These are phyloP conservation scores for Chloropsis cyanopogon DNA, from an alignment of 2,113 vertebrate species.

Conservation along the genomic window DNA sequence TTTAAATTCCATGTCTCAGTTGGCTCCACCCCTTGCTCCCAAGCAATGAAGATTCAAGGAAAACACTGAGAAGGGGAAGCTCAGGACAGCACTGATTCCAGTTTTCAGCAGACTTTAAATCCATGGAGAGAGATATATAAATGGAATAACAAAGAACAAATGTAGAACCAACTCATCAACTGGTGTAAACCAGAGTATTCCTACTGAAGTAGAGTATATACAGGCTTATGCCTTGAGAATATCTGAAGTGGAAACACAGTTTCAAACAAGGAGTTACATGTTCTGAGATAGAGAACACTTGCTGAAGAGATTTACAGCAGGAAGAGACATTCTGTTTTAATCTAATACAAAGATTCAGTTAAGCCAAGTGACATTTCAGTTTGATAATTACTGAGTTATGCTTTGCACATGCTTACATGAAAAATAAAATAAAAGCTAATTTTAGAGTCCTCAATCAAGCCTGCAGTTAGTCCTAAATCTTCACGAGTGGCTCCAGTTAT, in stretches of 20 bases:
- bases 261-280: background rate
- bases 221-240: background rate
- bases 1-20: background rate
- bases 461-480: constrained; percentile 31
- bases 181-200: background rate
- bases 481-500: constrained; percentile 33
- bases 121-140: background rate
- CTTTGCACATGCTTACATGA: constrained; percentile 17
- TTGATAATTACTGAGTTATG: background rate
- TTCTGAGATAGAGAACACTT: background rate
- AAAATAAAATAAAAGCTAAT: constrained; percentile 51
- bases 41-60: background rate
- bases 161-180: background rate
- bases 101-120: background rate
- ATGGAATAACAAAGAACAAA: background rate
- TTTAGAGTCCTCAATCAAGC: constrained; percentile 29
- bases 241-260: background rate
- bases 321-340: background rate
- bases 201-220: background rate
- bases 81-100: background rate
- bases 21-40: background rate
- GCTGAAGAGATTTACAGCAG: background rate
- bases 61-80: background rate
- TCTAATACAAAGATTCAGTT: background rate
- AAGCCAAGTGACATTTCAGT: background rate